Evolutionary conservation across 2,113 vertebrate genomes (phyloP).

Genomic region (Actinemys pallida): DNA sequence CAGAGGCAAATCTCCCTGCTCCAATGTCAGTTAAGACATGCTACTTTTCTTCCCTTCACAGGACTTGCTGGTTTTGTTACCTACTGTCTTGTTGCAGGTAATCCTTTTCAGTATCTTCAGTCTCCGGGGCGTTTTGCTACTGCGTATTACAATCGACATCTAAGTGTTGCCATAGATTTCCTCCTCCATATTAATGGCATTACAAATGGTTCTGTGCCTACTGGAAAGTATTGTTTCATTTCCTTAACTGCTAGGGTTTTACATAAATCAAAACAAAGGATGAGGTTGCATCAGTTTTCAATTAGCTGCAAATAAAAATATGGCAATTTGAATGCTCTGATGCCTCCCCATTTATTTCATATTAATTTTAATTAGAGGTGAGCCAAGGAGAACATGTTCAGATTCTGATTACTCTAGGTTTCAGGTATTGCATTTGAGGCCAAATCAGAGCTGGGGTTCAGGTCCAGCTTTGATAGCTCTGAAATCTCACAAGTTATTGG

Average conservation of each 20-base stretch:
- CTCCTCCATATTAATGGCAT: not conserved
- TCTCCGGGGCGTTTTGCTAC: not conserved
- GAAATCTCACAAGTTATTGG: not conserved
- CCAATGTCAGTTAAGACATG: too few relatives aligned
- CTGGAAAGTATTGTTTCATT: fast-evolving
- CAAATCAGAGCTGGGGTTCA: not conserved
- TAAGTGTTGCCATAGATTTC: not conserved
- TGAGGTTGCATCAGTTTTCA: not conserved
- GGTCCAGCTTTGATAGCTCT: not conserved
- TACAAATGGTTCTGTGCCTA: not conserved
- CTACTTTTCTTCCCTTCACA: not conserved
- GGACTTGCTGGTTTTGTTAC: not conserved
- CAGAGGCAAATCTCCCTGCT: too few relatives aligned
- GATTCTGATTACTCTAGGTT: not conserved
- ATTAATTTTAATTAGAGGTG: not conserved
- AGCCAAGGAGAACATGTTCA: not conserved
- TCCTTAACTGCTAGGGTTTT: not conserved
- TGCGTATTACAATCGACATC: not conserved
- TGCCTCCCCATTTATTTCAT: not conserved
- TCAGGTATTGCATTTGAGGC: not conserved
- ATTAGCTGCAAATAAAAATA: not conserved
- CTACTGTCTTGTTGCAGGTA: not conserved
- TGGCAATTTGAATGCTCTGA: not conserved
- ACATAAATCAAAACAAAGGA: not conserved
- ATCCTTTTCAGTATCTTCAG: not conserved